Base-by-base conservation (phyloP, 2,888 invertebrate species). In the Spodoptera littoralis region DNA sequence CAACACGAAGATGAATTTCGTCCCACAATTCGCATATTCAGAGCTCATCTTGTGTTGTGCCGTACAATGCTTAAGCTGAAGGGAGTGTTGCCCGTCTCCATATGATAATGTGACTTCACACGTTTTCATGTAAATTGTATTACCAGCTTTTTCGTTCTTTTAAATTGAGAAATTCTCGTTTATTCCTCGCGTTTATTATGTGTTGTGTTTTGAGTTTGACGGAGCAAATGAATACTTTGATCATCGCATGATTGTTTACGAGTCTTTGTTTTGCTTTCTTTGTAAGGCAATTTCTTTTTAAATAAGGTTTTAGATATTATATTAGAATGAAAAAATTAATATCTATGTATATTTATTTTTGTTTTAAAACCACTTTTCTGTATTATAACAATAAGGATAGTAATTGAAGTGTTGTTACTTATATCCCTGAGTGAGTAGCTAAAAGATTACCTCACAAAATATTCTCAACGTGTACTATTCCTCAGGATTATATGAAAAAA, bases 11-110 rank as follows among this genome's bases (percentile, higher is more conserved):
- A 73, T 62, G 64, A 70, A 73, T 73, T 70, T 61, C 61, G 58
- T 56, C 61, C 60, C 79, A 73, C 61, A 56, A 60, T 66, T 64
- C 64, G 55, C 64, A 66, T 73, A 60, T 79, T 64, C 68, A 73
- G 47, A 59, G 60, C 58, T 67, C 60, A 60, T 68, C 68, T 73
- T 60, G 62, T 63, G 52, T 61, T 60, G 67, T 62, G 41, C 60
- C 61, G 62, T 61, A 60, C 60, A 70, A 73, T 73, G 63, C 65
- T 70, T 70, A 69, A 64, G 66, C 62, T 55, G 46, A 52, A 45
- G 48, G 58, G 53, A 59, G 68, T 66, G 66, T 63, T 58, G 54
- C 50, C 55, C 69, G 74, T 70, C 61, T 51, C 47, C 54, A 60
- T 36, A 70, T 67, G 79, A 74, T 74, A 74, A 76, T 74, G 53